These are phyloP conservation scores for Scaptomyza parva DNA, from an alignment of 2,888 invertebrate genomes.

Conservation along the genomic window DNA sequence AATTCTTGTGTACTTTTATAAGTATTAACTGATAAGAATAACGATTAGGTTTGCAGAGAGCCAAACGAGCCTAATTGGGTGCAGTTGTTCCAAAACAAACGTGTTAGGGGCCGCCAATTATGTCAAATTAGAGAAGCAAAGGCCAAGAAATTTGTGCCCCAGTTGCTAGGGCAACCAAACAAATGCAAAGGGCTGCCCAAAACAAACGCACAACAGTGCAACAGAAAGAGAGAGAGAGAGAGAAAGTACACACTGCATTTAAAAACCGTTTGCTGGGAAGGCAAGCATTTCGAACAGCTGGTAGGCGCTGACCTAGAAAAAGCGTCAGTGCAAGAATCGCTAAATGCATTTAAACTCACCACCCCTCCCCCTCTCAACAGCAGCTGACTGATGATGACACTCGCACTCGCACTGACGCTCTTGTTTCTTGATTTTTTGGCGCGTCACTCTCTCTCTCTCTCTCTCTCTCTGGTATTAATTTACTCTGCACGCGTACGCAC, in stretches of 20 bases:
- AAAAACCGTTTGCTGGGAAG: neutral
- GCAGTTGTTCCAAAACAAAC: conserved; percentile 13
- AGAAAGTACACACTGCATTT: conserved; percentile 7
- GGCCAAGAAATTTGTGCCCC: conserved; percentile 24
- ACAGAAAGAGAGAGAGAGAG: neutral
- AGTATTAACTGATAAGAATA: conserved; percentile 50
- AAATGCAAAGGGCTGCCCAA: conserved; percentile 18
- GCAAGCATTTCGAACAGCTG: conserved; percentile 43
- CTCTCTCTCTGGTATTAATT: conserved; percentile 24
- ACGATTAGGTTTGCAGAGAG: conserved; percentile 4
- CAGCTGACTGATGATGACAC: conserved; percentile 39
- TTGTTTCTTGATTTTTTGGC: conserved; percentile 32
- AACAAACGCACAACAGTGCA: conserved; percentile 28
- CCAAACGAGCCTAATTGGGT: neutral
- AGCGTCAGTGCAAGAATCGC: conserved; percentile 26
- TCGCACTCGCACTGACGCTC: neutral
- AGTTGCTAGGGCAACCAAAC: conserved; percentile 38
- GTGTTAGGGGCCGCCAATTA: neutral
- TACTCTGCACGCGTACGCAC: conserved; percentile 15
- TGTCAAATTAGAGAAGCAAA: neutral
- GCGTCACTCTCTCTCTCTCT: conserved; percentile 30
- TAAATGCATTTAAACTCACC: conserved; percentile 11
- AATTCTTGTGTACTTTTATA: conserved; percentile 32
- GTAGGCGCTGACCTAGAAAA: conserved; percentile 48
- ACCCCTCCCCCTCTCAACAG: neutral